Percentiles rank a stretch among this genome's conserved stretches.
phyloP scores from a whole-genome alignment of 2,888 invertebrate genomes.

The Hirtodrosophila confusa region DNA sequence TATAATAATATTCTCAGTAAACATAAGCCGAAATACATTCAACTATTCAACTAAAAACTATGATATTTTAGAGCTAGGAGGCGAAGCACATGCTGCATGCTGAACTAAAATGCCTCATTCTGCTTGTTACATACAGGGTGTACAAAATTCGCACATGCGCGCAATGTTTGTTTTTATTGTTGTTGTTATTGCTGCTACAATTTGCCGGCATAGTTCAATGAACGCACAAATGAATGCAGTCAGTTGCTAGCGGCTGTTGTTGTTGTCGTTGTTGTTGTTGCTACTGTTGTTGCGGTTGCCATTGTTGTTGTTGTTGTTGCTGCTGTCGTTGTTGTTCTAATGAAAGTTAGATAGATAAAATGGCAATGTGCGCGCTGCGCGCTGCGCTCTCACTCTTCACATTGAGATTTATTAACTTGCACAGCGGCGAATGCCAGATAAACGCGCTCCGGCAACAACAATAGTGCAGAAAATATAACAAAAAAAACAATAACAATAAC shows the following conservation, averaged over 20 bases:
- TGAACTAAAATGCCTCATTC: not conserved
- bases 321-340: constrained; percentile 57
- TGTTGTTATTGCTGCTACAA: constrained; percentile 48
- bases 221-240: constrained; percentile 68
- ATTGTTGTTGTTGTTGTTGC: constrained; percentile 32
- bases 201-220: constrained; percentile 74
- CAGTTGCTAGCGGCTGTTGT: constrained; percentile 34
- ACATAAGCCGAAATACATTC: too few relatives aligned
- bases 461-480: constrained; percentile 21
- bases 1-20: too few relatives aligned
- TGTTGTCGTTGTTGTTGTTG: constrained; percentile 27
- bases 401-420: constrained; percentile 56
- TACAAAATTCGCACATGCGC: constrained; percentile 61
- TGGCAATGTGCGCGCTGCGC: constrained; percentile 25
- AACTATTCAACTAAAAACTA: too few relatives aligned
- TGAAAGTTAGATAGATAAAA: constrained; percentile 71
- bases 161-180: constrained; percentile 23
- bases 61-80: too few relatives aligned
- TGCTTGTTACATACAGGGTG: constrained; percentile 20
- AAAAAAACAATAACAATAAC: not conserved
- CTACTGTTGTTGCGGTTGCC: constrained; percentile 36
- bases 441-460: constrained; percentile 24
- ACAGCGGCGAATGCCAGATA: constrained; percentile 36
- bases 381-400: constrained; percentile 24
- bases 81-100: too few relatives aligned